Conservation (phyloP, 2,888 invertebrate species). For the Mythimna albipuncta region DNA sequence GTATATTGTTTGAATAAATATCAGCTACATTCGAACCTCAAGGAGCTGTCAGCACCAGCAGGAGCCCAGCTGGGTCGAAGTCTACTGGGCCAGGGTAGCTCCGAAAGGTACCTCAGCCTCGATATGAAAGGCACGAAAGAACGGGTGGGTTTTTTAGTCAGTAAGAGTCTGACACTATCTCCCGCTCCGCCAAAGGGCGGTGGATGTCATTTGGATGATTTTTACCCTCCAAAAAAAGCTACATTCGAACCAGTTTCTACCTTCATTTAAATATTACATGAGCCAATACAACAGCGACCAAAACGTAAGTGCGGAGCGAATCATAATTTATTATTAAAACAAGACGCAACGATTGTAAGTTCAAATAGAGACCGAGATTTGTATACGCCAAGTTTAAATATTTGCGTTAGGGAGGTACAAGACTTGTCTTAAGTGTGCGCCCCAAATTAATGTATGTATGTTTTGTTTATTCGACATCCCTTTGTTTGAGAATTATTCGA, state of each 20-base stretch:
- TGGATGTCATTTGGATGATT: no score
- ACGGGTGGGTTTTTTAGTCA: no score
- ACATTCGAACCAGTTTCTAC: neutral
- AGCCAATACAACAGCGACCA: slow-evolving; percentile 28
- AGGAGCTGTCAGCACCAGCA: no score
- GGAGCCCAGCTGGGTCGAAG: no score
- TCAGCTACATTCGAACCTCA: neutral
- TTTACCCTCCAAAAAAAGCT: neutral
- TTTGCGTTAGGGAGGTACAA: slow-evolving; percentile 29
- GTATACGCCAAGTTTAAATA: slow-evolving; percentile 50
- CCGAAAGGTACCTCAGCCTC: no score
- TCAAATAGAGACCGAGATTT: slow-evolving; percentile 59
- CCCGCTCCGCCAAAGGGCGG: no score
- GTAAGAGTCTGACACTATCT: no score
- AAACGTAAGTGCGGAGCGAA: slow-evolving; percentile 22
- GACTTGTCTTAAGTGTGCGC: slow-evolving; percentile 33
- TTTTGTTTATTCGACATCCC: slow-evolving; percentile 22
- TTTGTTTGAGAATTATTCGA: slow-evolving; percentile 30
- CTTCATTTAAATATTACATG: slow-evolving; percentile 18
- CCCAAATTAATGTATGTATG: slow-evolving; percentile 39
- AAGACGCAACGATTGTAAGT: slow-evolving; percentile 45
- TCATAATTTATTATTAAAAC: slow-evolving; percentile 56
- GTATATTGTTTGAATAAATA: neutral
- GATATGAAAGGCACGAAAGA: no score
- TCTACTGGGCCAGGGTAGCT: no score